Base-by-base conservation (phyloP, 2,888 invertebrate species). In the Protonemura montana region DNA sequence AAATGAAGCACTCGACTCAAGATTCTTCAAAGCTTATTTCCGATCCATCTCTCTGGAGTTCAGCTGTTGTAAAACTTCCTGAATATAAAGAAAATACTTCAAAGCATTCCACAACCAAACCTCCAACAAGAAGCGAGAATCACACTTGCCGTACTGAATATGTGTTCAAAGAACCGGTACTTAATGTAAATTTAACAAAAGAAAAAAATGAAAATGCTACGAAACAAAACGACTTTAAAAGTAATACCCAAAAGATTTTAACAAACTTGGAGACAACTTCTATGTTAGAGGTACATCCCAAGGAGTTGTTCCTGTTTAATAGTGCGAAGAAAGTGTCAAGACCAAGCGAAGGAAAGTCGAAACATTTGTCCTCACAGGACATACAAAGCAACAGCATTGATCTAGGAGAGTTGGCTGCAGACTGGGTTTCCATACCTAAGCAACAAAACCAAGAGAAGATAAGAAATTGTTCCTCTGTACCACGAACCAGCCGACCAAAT, bases 331-430 rank as follows among this genome's bases (percentile, higher is more conserved):
- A 42, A 85, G 83, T 81, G 76, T 77, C 42, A n/a, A 87, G 85
- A 84, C 30, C 84, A 7, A 76, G 27, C 27, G 88, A 88, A 30
- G 29, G 27, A 6, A 87, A 87, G 80, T 83, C 87, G 16, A 86
- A 86, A 35, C 86, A 83, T 83, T 87, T 87, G 29, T 85, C 77
- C n/a, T 87, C 87, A 6, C 86, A 87, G 42, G 88, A 88, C 35
- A 35, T 86, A n/a, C 76, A 81, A 76, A 30, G 86, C 86, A 85
- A 86, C 80, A 85, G 82, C 76, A 35, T 27, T 16, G 86, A 84
- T 76, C 13, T 76, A 21, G 27, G 76, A 27, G 87, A 87, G 27
- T 76, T 86, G 30, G 27, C 83, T 13, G 85, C 82, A 30, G 87
- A 87, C 7, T 87, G 87, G 87, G 85, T 83, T 21, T 21, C 86